Evolutionary conservation across 2,113 vertebrate genomes (phyloP), one percentile per base, ranked within the genome.

Genomic region (Parotia lawesii): DNA sequence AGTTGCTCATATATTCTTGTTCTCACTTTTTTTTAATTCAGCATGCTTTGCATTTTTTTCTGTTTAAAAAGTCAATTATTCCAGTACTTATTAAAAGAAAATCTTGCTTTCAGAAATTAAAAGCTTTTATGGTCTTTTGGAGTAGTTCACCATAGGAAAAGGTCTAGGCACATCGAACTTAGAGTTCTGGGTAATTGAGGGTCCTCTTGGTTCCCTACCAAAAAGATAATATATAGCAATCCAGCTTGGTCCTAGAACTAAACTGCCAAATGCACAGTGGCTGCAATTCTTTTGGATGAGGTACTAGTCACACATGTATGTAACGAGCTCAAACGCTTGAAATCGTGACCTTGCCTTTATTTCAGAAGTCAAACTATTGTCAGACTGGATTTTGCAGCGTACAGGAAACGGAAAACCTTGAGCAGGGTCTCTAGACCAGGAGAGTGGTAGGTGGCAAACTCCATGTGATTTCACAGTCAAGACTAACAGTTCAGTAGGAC

Each of bases 221-320:
- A 20, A 60, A 42, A 29, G 9, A 24, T 28, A 75, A 50, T 6
- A 65, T 2, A 27, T 1, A 50, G 15, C 6, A 31, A 64, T 27
- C 35, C 62, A 60, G 10, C 11, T 45, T 48, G 11, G 19, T 66
- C 48, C 29, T 66, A 73, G 25, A 83, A 73, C 7, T 29, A 50
- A 65, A 88, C 6, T 62, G 13, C 24, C 29, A 84, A 71, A 81
- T 28, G 35, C 23, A 44, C 4, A 74, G 28, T 21, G 38, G 10
- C 21, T 58, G 48, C 44, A 53, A 17, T 11, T 35, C 33, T 74
- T 87, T 53, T 69, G 40, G 23, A 40, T n/a, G 1, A 62, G 20
- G 16, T 4, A 37, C 8, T 47, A 81, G 15, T 42, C 6, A 2
- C 19, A 58, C 2, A 2, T 0, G 3, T 5, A 70, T 7, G 6